Evolutionary conservation across 2,888 invertebrate genomes (phyloP).

Genomic region (Cryptops parisi): DNA sequence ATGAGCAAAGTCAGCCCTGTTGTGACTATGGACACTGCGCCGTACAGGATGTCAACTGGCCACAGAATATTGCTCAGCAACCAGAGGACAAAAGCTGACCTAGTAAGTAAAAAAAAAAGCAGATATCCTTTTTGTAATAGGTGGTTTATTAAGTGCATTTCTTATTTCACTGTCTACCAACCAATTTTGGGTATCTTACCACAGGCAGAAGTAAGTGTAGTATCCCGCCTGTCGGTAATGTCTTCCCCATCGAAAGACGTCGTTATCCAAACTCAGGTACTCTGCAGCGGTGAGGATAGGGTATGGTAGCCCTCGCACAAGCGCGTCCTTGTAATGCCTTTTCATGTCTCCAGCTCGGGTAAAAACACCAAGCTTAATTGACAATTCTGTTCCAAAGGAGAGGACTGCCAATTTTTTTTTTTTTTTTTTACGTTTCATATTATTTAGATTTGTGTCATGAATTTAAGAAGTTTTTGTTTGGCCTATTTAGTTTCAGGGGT

Average conservation of each 20-base stretch:
- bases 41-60: conserved; percentile 66
- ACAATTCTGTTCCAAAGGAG: background rate
- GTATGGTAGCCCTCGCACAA: conserved; percentile 56
- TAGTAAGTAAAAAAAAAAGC: conserved; percentile 35
- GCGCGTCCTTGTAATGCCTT: conserved; percentile 23
- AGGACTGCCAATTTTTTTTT: too few relatives aligned
- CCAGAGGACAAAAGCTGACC: conserved; percentile 85
- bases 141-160: background rate
- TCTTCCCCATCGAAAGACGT: conserved; percentile 91
- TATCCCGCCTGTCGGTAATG: conserved; percentile 90
- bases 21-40: conserved; percentile 64
- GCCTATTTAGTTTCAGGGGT: too few relatives aligned
- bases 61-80: conserved; percentile 78
- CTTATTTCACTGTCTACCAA: background rate
- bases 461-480: too few relatives aligned
- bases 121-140: background rate
- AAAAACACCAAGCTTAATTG: conserved; percentile 1
- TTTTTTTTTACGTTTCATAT: too few relatives aligned
- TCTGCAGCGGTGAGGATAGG: conserved; percentile 90
- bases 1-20: conserved; percentile 67
- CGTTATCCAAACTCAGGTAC: conserved; percentile 82
- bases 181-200: conserved; percentile 46
- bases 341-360: conserved; percentile 25
- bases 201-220: conserved; percentile 73
- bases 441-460: too few relatives aligned